phyloP scores from a whole-genome alignment of 2,888 invertebrate species.

The Poecilus cupreus region DNA sequence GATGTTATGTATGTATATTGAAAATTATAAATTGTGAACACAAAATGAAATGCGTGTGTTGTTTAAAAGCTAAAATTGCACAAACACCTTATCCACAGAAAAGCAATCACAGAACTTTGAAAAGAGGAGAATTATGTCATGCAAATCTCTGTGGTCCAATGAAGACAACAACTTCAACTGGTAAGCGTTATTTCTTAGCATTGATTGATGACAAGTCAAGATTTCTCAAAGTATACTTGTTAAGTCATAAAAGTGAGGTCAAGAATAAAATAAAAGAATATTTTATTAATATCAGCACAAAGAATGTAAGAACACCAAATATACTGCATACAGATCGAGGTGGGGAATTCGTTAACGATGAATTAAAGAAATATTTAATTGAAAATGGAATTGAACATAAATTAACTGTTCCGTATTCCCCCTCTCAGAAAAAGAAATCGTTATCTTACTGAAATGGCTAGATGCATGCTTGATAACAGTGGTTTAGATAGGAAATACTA shows the following conservation, averaged over 20 bases:
- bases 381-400: slow-evolving; percentile 63
- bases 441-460: slow-evolving; percentile 62
- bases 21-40: slow-evolving; percentile 59
- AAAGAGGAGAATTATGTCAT: slow-evolving; percentile 64
- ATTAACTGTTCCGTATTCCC: slow-evolving; percentile 62
- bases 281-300: slow-evolving; percentile 57
- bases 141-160: slow-evolving; percentile 66
- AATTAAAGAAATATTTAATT: slow-evolving; percentile 60
- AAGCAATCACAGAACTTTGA: slow-evolving; percentile 54
- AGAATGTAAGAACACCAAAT: slow-evolving; percentile 61
- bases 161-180: slow-evolving; percentile 63
- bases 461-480: no score
- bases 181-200: slow-evolving; percentile 64
- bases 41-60: slow-evolving; percentile 60
- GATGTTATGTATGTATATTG: no score
- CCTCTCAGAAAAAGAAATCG: slow-evolving; percentile 63
- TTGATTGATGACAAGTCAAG: slow-evolving; percentile 66
- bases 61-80: slow-evolving; percentile 64
- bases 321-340: slow-evolving; percentile 63
- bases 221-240: slow-evolving; percentile 62
- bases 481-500: no score
- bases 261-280: slow-evolving; percentile 60
- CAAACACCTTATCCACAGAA: slow-evolving; percentile 63
- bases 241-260: slow-evolving; percentile 63
- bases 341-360: slow-evolving; percentile 64